Conservation (phyloP, 2,888 invertebrate species). For the Eretmocerus hayati region DNA sequence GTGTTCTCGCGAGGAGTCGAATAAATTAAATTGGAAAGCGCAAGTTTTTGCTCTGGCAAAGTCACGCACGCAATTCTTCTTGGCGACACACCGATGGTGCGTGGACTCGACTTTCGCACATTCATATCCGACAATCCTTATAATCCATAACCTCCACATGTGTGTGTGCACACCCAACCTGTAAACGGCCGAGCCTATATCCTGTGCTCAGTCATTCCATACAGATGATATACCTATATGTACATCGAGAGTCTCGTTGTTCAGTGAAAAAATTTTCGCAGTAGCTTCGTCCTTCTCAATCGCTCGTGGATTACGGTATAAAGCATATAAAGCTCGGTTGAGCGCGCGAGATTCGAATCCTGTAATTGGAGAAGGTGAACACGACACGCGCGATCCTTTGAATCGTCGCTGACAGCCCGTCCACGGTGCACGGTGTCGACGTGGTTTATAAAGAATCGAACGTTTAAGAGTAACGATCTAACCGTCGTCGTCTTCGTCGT, state of each 20-base stretch:
- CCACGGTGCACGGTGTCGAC: constrained; percentile 1
- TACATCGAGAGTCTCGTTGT: too few species aligned
- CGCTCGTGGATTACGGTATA: too few species aligned
- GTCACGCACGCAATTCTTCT: constrained; percentile 37
- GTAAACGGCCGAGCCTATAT: too few species aligned
- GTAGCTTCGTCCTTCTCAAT: too few species aligned
- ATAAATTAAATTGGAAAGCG: constrained; percentile 36
- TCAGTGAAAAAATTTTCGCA: too few species aligned
- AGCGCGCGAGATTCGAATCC: constrained; percentile 14
- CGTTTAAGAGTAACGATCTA: constrained; percentile 12
- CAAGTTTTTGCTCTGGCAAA: constrained; percentile 30
- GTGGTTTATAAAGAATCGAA: constrained; percentile 10
- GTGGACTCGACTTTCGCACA: neutral
- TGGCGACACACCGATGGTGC: constrained; percentile 31
- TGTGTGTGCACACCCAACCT: neutral
- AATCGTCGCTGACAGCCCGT: constrained; percentile 10
- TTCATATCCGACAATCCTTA: too few species aligned
- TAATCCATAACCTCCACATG: neutral
- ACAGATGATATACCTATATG: too few species aligned
- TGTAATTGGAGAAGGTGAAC: constrained; percentile 21
- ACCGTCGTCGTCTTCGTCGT: constrained; percentile 2
- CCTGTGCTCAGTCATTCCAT: too few species aligned
- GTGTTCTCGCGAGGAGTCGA: too few species aligned
- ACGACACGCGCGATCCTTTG: constrained; percentile 12
- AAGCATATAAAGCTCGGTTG: neutral